phyloP scores from a whole-genome alignment of 2,113 vertebrate genomes.

The Amphiprion percula region DNA sequence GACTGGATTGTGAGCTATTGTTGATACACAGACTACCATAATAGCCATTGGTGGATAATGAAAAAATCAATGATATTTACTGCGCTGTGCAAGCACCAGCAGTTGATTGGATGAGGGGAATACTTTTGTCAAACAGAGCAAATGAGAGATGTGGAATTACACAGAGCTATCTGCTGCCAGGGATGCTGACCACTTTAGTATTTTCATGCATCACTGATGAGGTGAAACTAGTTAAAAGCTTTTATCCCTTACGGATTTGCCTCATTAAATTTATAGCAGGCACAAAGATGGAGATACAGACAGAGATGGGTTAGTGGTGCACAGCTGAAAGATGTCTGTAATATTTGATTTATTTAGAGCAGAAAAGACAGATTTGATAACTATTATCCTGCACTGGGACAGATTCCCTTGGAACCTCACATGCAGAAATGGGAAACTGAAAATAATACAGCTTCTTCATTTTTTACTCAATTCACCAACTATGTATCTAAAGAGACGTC shows the following conservation, averaged over 20 bases:
- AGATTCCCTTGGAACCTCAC: neutral
- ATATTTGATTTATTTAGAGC: neutral
- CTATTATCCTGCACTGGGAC: neutral
- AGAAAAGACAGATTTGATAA: neutral
- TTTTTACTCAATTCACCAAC: neutral
- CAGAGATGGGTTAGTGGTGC: neutral
- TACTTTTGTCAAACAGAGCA: constrained; percentile 10
- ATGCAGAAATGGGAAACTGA: neutral
- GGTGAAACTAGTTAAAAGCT: constrained; percentile 42
- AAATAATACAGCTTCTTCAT: neutral
- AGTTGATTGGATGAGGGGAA: constrained; percentile 21
- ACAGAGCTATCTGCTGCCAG: neutral
- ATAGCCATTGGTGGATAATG: constrained; percentile 49
- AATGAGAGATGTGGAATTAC: constrained; percentile 22
- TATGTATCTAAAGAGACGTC: too few species aligned
- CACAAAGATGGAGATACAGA: constrained; percentile 12
- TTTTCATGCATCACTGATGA: constrained; percentile 50
- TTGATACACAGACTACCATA: constrained; percentile 7
- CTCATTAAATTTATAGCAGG: constrained; percentile 37
- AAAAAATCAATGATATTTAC: constrained; percentile 60
- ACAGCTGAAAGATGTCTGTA: neutral
- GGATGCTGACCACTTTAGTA: neutral
- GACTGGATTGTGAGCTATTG: constrained; percentile 4
- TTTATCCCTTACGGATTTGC: constrained; percentile 39
- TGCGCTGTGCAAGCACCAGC: constrained; percentile 43